phyloP scores from a whole-genome alignment of 2,797 vertebrate genomes.

The Pseudomugil tenellus region DNA sequence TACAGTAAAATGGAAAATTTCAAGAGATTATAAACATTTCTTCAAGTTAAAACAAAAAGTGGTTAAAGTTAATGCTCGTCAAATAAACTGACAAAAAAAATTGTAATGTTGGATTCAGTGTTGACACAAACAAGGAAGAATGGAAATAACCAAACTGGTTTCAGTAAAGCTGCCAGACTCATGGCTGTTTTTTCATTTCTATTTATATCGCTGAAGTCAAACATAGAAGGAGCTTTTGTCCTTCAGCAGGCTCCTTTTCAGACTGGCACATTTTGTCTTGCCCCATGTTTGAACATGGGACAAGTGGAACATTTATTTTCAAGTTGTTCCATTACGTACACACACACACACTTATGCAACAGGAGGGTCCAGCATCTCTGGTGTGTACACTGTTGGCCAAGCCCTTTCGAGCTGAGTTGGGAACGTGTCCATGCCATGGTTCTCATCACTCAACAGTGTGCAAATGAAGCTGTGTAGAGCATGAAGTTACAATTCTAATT shows the following conservation, averaged over 20 bases:
- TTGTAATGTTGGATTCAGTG: too few species aligned
- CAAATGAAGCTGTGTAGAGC: neutral
- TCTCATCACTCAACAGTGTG: slow-evolving; percentile 29
- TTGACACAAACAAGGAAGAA: too few species aligned
- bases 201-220: neutral
- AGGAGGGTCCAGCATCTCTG: slow-evolving; percentile 2
- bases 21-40: too few species aligned
- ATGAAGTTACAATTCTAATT: slow-evolving; percentile 29
- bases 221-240: neutral
- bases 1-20: neutral
- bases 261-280: neutral
- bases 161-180: neutral
- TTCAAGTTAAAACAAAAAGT: too few species aligned
- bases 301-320: slow-evolving; percentile 25
- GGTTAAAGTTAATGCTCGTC: too few species aligned
- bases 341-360: slow-evolving; percentile 23
- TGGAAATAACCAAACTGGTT: neutral
- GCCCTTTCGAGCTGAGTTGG: slow-evolving; percentile 1
- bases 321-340: slow-evolving; percentile 34
- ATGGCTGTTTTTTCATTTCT: neutral
- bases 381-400: slow-evolving; percentile 10
- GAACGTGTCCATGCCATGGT: slow-evolving; percentile 14
- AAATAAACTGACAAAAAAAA: too few species aligned
- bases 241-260: neutral
- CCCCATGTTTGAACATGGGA: neutral